Conservation (phyloP, 2,888 invertebrate species). For the Oxystoma pomonae region DNA sequence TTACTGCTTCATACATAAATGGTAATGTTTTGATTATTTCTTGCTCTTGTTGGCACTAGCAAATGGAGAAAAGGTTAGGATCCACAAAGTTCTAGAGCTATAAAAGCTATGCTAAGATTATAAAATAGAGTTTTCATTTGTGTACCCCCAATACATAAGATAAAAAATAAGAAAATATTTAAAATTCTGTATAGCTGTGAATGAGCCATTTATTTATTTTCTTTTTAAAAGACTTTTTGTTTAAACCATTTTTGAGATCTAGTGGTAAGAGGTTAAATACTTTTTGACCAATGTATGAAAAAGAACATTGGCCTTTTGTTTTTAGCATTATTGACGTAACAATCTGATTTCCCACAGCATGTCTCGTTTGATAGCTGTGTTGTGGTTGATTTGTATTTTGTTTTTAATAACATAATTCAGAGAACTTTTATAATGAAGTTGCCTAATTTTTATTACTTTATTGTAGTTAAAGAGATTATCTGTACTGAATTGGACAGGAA, state of each 20-base stretch:
- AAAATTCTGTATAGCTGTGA: not conserved
- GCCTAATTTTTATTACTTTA: not conserved
- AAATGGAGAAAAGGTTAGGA: too few species aligned
- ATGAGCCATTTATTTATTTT: not conserved
- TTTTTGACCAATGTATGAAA: not conserved
- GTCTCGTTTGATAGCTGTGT: not conserved
- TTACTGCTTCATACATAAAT: too few species aligned
- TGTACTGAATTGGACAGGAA: not conserved
- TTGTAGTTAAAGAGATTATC: not conserved
- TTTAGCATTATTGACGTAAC: not conserved
- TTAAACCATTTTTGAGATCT: not conserved
- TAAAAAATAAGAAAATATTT: too few species aligned
- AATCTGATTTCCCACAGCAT: not conserved
- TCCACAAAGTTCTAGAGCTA: too few species aligned
- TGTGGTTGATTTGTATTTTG: not conserved
- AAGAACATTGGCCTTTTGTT: not conserved
- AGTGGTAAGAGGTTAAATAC: not conserved
- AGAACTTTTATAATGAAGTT: not conserved
- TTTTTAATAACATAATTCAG: not conserved
- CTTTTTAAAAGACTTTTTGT: not conserved
- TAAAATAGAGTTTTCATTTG: too few species aligned
- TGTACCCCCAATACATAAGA: too few species aligned
- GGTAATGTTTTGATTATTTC: too few species aligned
- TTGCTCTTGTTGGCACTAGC: too few species aligned
- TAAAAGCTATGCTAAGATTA: too few species aligned